These are phyloP conservation scores for Poeciliopsis presidionis DNA, from an alignment of 2,797 vertebrate genomes.

Conservation along the genomic window DNA sequence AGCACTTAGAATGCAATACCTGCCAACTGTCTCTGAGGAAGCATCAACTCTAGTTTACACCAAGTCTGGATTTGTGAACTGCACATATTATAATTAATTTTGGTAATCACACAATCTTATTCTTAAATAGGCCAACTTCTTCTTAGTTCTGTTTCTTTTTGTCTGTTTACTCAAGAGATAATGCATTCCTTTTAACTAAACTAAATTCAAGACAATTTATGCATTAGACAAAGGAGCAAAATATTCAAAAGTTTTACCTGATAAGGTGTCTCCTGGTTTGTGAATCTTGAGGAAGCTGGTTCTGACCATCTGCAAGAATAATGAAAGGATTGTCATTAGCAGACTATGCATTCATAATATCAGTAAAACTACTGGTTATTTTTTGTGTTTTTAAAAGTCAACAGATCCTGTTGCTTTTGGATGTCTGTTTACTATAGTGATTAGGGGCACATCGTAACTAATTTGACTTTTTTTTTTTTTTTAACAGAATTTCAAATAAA, in stretches of 20 bases:
- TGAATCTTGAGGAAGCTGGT: slow-evolving; percentile 9
- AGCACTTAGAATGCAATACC: not conserved
- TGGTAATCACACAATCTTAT: not conserved
- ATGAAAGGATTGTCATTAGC: not conserved
- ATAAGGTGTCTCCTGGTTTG: not conserved
- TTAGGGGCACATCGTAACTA: too few relatives aligned
- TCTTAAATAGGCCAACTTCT: not conserved
- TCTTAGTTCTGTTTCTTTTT: not conserved
- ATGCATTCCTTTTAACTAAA: not conserved
- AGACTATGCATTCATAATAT: not conserved
- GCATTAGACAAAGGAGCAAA: not conserved
- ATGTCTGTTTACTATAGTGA: not conserved
- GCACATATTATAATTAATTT: not conserved
- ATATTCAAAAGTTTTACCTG: slow-evolving; percentile 26
- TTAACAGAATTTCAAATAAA: too few relatives aligned
- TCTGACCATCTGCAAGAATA: slow-evolving; percentile 31
- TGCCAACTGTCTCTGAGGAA: not conserved
- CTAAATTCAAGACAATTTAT: not conserved
- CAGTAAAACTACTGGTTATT: not conserved
- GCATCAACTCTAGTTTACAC: not conserved
- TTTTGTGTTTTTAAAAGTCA: not conserved
- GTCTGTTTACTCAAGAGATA: not conserved
- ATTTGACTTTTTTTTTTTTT: too few relatives aligned
- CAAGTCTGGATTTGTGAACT: not conserved
- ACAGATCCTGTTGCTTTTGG: not conserved